These are phyloP conservation scores for Cladorhizidae sp. DNA, from an alignment of 37 sponge, comb jelly and placozoan genomes.

Conservation along the genomic window DNA sequence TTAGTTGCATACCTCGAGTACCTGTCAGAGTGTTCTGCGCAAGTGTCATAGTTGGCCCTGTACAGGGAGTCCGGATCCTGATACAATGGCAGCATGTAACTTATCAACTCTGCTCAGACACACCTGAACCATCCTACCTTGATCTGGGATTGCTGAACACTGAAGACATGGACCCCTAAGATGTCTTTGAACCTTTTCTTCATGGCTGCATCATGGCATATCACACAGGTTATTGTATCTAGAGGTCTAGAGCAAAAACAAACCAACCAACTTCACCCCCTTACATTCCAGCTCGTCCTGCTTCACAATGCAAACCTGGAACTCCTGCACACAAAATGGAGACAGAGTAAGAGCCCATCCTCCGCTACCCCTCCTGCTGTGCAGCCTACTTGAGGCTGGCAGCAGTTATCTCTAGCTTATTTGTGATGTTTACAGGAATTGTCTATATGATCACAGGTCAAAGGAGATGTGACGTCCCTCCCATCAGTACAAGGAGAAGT, in stretches of 20 bases:
- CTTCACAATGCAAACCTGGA: slow-evolving; percentile 35
- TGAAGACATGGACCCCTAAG: slow-evolving; percentile 51
- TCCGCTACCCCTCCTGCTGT: too few relatives aligned
- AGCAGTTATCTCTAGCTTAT: too few relatives aligned
- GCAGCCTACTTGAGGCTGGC: too few relatives aligned
- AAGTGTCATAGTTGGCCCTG: slow-evolving; percentile 26
- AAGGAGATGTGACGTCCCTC: too few relatives aligned
- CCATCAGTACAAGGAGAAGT: too few relatives aligned
- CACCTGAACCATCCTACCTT: slow-evolving; percentile 23
- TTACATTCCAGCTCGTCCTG: slow-evolving; percentile 60
- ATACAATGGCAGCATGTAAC: neutral
- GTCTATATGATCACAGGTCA: too few relatives aligned
- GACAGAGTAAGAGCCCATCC: neutral
- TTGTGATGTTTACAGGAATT: too few relatives aligned
- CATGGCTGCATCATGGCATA: too few relatives aligned
- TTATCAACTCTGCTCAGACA: neutral
- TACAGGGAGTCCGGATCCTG: slow-evolving; percentile 41
- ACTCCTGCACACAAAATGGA: neutral
- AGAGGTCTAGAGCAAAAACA: neutral
- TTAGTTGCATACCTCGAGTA: slow-evolving; percentile 33
- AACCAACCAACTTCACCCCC: neutral
- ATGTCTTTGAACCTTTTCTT: slow-evolving; percentile 37
- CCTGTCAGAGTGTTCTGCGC: neutral
- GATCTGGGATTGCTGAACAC: slow-evolving; percentile 46
- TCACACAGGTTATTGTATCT: neutral